These are phyloP conservation scores for Ditylenchus weischeri DNA, from an alignment of 2,888 invertebrate species.

Conservation along the genomic window DNA sequence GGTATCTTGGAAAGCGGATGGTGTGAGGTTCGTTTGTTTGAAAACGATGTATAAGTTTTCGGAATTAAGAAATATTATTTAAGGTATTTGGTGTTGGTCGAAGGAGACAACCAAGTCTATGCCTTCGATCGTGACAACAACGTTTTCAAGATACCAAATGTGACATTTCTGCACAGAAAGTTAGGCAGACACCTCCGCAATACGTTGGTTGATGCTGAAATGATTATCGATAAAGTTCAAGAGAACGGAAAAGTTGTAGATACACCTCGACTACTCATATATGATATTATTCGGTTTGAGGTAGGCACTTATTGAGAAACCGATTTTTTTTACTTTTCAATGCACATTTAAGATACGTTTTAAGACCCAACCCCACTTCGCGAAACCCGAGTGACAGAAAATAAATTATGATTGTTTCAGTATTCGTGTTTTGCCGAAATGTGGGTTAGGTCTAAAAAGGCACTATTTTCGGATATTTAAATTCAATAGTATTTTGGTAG, in stretches of 20 bases:
- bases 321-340: no score
- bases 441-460: no score
- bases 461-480: no score
- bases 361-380: no score
- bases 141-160: slow-evolving; percentile 75
- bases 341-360: no score
- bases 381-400: no score
- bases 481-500: no score
- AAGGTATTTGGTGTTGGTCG: slow-evolving; percentile 93
- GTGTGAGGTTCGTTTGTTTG: slow-evolving; percentile 70
- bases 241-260: slow-evolving; percentile 64
- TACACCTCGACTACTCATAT: slow-evolving; percentile 85
- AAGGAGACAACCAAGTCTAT: slow-evolving; percentile 78
- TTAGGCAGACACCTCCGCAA: slow-evolving; percentile 60
- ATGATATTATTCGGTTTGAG: slow-evolving; percentile 84
- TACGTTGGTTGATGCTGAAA: slow-evolving; percentile 54
- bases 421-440: no score
- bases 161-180: slow-evolving; percentile 68
- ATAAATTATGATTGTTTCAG: no score
- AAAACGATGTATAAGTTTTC: not conserved
- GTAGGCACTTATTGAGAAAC: no score
- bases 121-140: slow-evolving; percentile 93
- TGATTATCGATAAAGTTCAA: slow-evolving; percentile 54
- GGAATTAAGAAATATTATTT: not conserved
- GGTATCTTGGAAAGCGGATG: slow-evolving; percentile 99